phyloP scores from a whole-genome alignment of 2,888 invertebrate genomes.

The Eutolmus rufibarbis region DNA sequence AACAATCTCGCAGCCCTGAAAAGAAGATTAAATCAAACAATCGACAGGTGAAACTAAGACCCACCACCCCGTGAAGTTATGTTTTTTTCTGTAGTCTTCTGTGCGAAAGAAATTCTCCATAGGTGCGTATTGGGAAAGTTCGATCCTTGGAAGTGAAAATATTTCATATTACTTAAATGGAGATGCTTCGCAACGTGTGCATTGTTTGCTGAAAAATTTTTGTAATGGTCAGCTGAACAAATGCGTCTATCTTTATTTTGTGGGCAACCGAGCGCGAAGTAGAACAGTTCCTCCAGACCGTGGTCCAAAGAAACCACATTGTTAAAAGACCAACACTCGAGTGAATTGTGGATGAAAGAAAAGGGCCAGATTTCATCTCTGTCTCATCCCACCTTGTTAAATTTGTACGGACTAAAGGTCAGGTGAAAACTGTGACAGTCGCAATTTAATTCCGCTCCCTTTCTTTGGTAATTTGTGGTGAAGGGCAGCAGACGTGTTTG shows the following conservation, averaged over 20 bases:
- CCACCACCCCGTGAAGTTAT: neutral
- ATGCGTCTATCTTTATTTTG: neutral
- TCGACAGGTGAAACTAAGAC: neutral
- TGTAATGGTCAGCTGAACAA: slow-evolving; percentile 38
- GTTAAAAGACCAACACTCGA: slow-evolving; percentile 40
- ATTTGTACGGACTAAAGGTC: neutral
- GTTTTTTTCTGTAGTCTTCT: neutral
- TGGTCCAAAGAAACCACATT: slow-evolving; percentile 18
- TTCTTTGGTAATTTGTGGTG: neutral
- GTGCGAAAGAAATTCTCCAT: neutral
- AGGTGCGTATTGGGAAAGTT: neutral
- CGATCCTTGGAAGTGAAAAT: neutral
- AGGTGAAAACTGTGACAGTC: neutral
- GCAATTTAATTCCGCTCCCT: neutral
- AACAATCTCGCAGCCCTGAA: neutral
- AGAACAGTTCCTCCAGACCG: neutral
- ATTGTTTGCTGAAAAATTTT: slow-evolving; percentile 17
- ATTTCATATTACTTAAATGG: neutral
- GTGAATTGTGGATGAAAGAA: slow-evolving; percentile 16
- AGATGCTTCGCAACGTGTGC: neutral
- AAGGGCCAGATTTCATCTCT: neutral
- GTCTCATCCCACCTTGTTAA: neutral
- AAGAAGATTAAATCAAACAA: neutral
- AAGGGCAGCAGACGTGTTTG: neutral
- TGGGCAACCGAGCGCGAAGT: neutral